Conservation (phyloP, 2,888 invertebrate genomes). For the Leptarthrus brevirostris region DNA sequence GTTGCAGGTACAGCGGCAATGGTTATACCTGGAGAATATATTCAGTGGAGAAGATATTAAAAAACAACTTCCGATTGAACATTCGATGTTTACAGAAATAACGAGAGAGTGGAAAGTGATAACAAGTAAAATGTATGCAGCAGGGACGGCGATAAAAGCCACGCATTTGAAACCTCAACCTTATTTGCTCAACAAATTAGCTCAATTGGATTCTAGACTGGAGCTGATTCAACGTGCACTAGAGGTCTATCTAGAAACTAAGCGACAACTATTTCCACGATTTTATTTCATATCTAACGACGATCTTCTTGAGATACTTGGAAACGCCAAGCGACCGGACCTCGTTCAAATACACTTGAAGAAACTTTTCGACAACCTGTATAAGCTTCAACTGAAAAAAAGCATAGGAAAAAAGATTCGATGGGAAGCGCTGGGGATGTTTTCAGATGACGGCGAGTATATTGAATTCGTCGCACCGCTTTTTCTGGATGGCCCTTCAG, state of each 20-base stretch:
- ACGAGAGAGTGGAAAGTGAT: slow-evolving; percentile 79
- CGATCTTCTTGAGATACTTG: slow-evolving; percentile 79
- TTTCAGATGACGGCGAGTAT: slow-evolving; percentile 85
- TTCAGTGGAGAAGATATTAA: slow-evolving; percentile 89
- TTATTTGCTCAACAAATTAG: slow-evolving; percentile 75
- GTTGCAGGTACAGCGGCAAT: slow-evolving; percentile 85
- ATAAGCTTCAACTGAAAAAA: slow-evolving; percentile 76
- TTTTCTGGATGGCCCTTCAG: slow-evolving; percentile 82
- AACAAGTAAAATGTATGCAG: slow-evolving; percentile 67
- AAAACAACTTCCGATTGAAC: slow-evolving; percentile 83
- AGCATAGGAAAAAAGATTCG: slow-evolving; percentile 61
- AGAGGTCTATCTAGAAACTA: slow-evolving; percentile 88
- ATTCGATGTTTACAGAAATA: slow-evolving; percentile 78
- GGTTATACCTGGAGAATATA: slow-evolving; percentile 89
- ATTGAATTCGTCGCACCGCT: slow-evolving; percentile 78
- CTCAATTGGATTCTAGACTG: slow-evolving; percentile 78
- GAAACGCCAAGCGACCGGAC: slow-evolving; percentile 86
- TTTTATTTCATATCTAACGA: slow-evolving; percentile 88
- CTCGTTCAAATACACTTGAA: slow-evolving; percentile 86
- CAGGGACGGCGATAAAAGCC: slow-evolving; percentile 72
- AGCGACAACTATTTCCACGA: slow-evolving; percentile 86
- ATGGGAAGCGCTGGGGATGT: slow-evolving; percentile 77
- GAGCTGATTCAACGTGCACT: slow-evolving; percentile 85
- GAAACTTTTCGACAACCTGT: slow-evolving; percentile 89
- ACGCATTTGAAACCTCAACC: slow-evolving; percentile 73